Evolutionary conservation across 1,140 invertebrate species (phyloP).

Genomic region (Drosophila punjabiensis): DNA sequence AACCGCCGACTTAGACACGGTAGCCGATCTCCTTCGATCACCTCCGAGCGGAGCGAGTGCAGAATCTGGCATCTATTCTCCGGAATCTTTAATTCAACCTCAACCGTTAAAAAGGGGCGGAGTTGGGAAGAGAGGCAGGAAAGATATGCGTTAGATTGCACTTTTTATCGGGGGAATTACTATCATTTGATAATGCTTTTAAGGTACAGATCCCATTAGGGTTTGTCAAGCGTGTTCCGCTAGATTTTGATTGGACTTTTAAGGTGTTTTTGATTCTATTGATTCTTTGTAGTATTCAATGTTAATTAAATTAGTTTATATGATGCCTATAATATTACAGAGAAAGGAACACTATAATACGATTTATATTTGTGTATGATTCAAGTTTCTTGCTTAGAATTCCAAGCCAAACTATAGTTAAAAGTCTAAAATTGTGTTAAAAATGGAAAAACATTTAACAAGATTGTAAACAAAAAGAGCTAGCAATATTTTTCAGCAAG

Average conservation of each 20-base stretch:
- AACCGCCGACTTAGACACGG: slow-evolving; percentile 55
- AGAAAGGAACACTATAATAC: neutral
- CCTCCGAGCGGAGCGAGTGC: neutral
- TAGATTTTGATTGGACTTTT: neutral
- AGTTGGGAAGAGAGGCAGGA: neutral
- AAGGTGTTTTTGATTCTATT: neutral
- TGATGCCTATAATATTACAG: neutral
- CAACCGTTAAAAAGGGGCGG: slow-evolving; percentile 24
- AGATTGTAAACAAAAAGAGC: neutral
- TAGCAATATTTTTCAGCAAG: neutral
- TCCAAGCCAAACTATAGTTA: neutral
- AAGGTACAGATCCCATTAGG: slow-evolving; percentile 20
- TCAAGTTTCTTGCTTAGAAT: neutral
- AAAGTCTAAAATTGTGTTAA: too few relatives aligned
- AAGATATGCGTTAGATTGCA: slow-evolving; percentile 31
- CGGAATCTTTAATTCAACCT: slow-evolving; percentile 34
- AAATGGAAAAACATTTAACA: neutral
- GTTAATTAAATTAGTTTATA: neutral
- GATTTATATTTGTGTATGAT: neutral
- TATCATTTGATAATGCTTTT: slow-evolving; percentile 26
- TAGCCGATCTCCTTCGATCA: slow-evolving; percentile 45
- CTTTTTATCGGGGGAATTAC: slow-evolving; percentile 43
- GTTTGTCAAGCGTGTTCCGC: slow-evolving; percentile 2
- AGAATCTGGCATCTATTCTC: slow-evolving; percentile 20
- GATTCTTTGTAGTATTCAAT: neutral